Evolutionary conservation across 2,888 invertebrate species (phyloP).

Genomic region (Peribatodes rhomboidaria): DNA sequence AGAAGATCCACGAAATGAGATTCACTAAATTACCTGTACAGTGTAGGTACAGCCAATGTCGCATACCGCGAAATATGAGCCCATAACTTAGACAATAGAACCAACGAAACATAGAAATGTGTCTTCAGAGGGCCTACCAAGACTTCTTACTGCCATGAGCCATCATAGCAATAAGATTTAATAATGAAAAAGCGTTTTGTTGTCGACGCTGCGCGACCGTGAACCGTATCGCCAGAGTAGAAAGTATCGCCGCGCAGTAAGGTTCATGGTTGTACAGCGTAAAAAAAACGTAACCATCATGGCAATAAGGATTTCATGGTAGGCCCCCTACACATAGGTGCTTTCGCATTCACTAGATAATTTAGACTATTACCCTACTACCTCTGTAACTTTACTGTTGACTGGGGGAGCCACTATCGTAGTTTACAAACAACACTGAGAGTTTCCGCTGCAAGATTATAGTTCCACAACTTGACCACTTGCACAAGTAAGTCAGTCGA

Average conservation of each 20-base stretch:
- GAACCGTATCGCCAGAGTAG: too few species aligned
- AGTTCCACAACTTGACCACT: background rate
- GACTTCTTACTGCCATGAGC: too few species aligned
- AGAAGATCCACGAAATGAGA: slow-evolving; percentile 1
- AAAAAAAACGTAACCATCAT: too few species aligned
- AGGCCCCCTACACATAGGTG: too few species aligned
- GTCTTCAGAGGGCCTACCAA: too few species aligned
- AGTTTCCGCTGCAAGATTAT: background rate
- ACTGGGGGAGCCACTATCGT: background rate
- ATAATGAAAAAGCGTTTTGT: too few species aligned
- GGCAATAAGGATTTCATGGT: too few species aligned
- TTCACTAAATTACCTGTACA: slow-evolving; percentile 6
- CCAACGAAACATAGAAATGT: slow-evolving; percentile 4
- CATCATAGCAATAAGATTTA: too few species aligned
- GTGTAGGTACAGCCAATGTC: background rate
- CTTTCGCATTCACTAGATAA: background rate
- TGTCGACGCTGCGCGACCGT: too few species aligned
- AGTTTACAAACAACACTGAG: too few species aligned
- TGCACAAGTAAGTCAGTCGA: background rate
- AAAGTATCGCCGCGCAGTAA: too few species aligned
- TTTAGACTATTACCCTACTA: background rate
- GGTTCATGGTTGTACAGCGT: too few species aligned
- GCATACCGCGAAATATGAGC: background rate
- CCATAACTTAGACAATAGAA: slow-evolving; percentile 14
- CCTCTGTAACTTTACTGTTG: background rate